A percentile compares a stretch with the other conserved stretches of the same genome.
Evolutionary conservation across 2,888 invertebrate genomes (phyloP).

Genomic region (Cantharis lateralis): DNA sequence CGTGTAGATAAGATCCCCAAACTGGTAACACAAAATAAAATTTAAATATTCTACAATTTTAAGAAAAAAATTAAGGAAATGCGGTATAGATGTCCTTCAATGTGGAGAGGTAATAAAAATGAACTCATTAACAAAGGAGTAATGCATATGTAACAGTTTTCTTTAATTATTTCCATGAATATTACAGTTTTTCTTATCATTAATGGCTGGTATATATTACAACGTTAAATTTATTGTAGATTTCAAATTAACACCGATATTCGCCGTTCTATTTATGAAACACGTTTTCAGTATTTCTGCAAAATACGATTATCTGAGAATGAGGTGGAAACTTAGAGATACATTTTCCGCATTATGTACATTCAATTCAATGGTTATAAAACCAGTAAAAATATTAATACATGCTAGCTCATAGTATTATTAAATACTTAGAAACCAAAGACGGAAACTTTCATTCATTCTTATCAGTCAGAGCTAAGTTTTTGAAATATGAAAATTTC

Average conservation of each 20-base stretch:
- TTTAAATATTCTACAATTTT: background rate
- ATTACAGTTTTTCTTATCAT: conserved; percentile 41
- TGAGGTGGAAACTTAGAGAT: background rate
- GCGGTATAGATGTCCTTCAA: conserved; percentile 2
- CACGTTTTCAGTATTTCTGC: conserved; percentile 10
- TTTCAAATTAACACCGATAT: conserved; percentile 20
- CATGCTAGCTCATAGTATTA: background rate
- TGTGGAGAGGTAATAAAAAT: conserved; percentile 14
- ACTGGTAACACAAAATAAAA: background rate
- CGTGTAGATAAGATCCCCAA: background rate
- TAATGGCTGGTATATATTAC: conserved; percentile 26
- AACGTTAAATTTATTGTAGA: conserved; percentile 22
- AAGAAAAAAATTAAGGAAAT: background rate
- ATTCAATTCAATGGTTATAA: background rate
- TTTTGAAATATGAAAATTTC: conserved; percentile 14
- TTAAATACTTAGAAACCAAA: background rate
- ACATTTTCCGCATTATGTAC: background rate
- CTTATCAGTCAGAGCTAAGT: background rate
- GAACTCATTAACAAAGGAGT: conserved; percentile 19
- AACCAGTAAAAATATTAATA: background rate
- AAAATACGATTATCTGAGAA: conserved; percentile 1
- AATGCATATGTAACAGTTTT: conserved; percentile 35
- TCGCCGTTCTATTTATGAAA: conserved; percentile 8
- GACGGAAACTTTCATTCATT: background rate
- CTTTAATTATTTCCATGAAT: conserved; percentile 40